Conservation (phyloP, 2,113 vertebrate genomes). For the Pelmatolapia mariae region DNA sequence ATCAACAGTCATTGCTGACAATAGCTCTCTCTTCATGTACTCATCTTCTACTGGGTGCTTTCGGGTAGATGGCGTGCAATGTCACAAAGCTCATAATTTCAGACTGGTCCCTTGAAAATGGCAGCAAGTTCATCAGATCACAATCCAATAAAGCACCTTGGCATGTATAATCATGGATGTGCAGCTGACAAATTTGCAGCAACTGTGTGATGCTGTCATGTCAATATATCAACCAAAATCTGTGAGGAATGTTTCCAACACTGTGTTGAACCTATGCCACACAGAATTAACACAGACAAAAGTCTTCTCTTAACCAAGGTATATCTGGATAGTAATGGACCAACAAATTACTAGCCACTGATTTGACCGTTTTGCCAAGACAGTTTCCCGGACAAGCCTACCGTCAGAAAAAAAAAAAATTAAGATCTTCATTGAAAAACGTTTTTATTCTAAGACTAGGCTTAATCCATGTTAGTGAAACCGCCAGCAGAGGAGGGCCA, state of each 20-base stretch:
- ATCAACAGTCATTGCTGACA: background rate
- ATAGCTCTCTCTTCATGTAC: background rate
- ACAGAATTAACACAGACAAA: background rate
- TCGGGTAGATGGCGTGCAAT: background rate
- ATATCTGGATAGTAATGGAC: background rate
- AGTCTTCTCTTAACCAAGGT: background rate
- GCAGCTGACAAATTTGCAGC: background rate
- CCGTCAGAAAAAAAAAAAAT: background rate
- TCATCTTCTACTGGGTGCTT: background rate
- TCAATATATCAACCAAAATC: background rate
- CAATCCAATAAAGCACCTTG: background rate
- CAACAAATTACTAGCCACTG: background rate
- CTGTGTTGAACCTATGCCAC: background rate
- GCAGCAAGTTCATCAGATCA: background rate
- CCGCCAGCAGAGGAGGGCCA: background rate
- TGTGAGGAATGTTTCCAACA: background rate
- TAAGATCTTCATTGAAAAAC: background rate
- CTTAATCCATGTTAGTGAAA: background rate
- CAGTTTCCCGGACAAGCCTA: fast-evolving
- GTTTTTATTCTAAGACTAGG: background rate
- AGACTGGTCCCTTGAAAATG: background rate
- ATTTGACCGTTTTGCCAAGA: background rate
- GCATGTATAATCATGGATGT: background rate
- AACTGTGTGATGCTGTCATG: background rate
- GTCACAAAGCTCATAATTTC: background rate